Evolutionary conservation across 2,797 vertebrate genomes (phyloP).

Genomic region (Lepidocolaptes lacrymiger): DNA sequence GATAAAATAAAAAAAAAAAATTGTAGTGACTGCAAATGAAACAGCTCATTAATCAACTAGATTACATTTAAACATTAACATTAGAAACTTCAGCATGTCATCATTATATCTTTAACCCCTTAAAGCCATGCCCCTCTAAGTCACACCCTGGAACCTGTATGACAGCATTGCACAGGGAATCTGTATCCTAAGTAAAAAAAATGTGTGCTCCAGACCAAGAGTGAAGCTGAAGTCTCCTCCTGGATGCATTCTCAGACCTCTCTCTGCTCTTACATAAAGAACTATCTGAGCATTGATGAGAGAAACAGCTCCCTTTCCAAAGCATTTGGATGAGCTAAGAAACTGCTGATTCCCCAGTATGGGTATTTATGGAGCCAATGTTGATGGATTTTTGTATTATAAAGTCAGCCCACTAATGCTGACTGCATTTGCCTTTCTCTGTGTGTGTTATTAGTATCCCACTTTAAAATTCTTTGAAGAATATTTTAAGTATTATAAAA

Average conservation of each 20-base stretch:
- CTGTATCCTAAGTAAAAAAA: not conserved
- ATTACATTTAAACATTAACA: constrained; percentile 64
- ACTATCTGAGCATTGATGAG: not conserved
- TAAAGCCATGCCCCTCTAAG: not conserved
- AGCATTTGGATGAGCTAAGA: not conserved
- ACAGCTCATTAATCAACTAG: constrained; percentile 76
- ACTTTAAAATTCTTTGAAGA: not conserved
- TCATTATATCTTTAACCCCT: constrained; percentile 29
- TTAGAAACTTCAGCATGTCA: constrained; percentile 29
- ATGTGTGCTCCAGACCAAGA: not conserved
- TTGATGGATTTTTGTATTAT: not conserved
- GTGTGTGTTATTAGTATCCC: not conserved
- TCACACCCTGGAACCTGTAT: not conserved
- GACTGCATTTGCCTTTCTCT: not conserved
- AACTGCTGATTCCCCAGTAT: not conserved
- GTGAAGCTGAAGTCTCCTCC: not conserved
- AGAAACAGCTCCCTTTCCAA: not conserved
- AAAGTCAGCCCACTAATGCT: not conserved
- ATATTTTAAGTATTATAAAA: not conserved
- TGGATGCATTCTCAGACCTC: not conserved
- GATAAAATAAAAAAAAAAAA: constrained; percentile 61
- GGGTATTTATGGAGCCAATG: not conserved
- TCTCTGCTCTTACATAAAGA: fast-evolving
- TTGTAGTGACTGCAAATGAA: constrained; percentile 71
- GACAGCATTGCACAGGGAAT: not conserved